Conservation (phyloP, 2,888 invertebrate genomes). For the Thyatira batis region DNA sequence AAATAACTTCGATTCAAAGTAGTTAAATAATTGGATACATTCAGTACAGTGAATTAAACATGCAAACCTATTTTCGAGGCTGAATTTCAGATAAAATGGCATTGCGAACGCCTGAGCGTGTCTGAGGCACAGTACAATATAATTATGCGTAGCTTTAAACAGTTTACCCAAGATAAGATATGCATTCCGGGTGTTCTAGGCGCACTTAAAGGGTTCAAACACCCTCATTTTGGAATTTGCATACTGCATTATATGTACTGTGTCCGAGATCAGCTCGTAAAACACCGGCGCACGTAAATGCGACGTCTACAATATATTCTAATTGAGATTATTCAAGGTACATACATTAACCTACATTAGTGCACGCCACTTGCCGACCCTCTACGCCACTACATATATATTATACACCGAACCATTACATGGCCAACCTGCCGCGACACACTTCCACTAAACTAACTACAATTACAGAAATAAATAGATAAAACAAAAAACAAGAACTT, state of each 20-base stretch:
- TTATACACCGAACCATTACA: constrained; percentile 52
- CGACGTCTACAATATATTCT: constrained; percentile 35
- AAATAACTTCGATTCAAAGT: constrained; percentile 45
- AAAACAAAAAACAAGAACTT: constrained; percentile 60
- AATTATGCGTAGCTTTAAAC: neutral
- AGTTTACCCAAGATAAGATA: neutral
- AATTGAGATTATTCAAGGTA: constrained; percentile 78
- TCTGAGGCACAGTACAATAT: neutral
- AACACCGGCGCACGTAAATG: neutral
- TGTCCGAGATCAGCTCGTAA: neutral
- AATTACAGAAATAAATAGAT: constrained; percentile 63
- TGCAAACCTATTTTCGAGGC: constrained; percentile 39
- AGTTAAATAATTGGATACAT: constrained; percentile 34
- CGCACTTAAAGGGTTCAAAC: neutral
- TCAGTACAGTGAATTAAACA: constrained; percentile 28
- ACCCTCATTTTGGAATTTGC: neutral
- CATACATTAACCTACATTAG: constrained; percentile 26
- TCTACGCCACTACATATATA: constrained; percentile 26
- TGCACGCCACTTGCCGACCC: constrained; percentile 61
- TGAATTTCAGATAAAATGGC: constrained; percentile 14
- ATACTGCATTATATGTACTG: neutral
- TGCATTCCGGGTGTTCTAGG: too few species aligned
- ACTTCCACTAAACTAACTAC: constrained; percentile 39
- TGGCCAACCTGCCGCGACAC: constrained; percentile 43
- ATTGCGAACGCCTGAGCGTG: neutral